Evolutionary conservation across 2,888 invertebrate genomes (phyloP), one percentile per base, ranked within the genome.

Genomic region (Lepidocyrtoides sp.): DNA sequence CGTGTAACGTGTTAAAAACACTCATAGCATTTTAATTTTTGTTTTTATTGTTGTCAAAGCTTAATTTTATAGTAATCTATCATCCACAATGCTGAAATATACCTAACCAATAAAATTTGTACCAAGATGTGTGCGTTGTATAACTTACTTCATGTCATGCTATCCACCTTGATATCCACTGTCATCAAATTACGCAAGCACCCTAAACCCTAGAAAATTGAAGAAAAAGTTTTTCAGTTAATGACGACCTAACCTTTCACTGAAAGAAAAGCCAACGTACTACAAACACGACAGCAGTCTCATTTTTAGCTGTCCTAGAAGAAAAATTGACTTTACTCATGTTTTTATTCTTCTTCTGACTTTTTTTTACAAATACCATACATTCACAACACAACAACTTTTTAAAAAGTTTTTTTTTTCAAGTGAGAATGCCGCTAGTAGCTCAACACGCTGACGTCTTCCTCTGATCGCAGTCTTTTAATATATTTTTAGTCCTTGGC

Each of bases 401-500:
- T n/a, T n/a, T n/a, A n/a, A n/a, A n/a, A n/a, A n/a, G n/a, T n/a
- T n/a, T n/a, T n/a, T n/a, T n/a, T n/a, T n/a, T n/a, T n/a, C n/a
- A n/a, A n/a, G n/a, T n/a, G n/a, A n/a, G n/a, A 48, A 41, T 10
- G 41, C 4, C 41, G 10, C 10, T 10, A 7, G 10, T 7, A 41
- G 41, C 41, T 17, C 2, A 2, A 57, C 57, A 57, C 57, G 20
- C 23, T 26, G n/a, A 8, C 60, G n/a, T 7, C 1, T 57, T 57
- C 57, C 2, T 20, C 4, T 57, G 23, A 3, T 20, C 10, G 20
- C 57, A 17, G 10, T n/a, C 60, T 63, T 66, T 66, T 66, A 66
- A 32, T 66, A 32, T 8, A 14, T 0, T 66, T 66, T 66, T 66
- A 75, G 85, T 85, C 85, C 85, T 85, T 85, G 85, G 85, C 85